A percentile compares a stretch with the other conserved stretches of the same genome.
These are phyloP conservation scores for Nineta flava DNA, from an alignment of 2,888 invertebrate genomes.

Conservation along the genomic window DNA sequence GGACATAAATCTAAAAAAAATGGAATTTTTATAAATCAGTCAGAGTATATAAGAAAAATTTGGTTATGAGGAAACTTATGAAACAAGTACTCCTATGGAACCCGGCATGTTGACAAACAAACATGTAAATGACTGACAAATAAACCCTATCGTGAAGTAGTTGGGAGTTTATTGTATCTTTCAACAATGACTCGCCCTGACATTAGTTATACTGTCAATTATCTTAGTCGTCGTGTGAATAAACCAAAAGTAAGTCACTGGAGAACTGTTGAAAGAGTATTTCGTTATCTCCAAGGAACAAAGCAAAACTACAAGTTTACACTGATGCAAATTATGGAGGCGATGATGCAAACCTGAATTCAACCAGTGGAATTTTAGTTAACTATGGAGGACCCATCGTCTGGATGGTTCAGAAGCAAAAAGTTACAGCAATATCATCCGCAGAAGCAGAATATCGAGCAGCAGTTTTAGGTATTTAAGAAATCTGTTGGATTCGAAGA, in stretches of 20 bases:
- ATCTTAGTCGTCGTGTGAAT: conserved; percentile 13
- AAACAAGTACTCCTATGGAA: conserved; percentile 13
- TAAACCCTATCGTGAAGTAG: too few species aligned
- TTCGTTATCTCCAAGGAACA: conserved; percentile 13
- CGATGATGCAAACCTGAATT: conserved; percentile 11
- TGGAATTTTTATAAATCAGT: too few species aligned
- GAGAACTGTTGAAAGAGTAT: conserved; percentile 13
- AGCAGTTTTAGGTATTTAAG: conserved; percentile 10
- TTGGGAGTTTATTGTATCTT: conserved; percentile 14
- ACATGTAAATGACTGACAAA: too few species aligned
- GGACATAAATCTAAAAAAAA: too few species aligned
- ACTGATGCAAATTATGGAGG: conserved; percentile 14
- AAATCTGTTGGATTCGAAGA: conserved; percentile 12
- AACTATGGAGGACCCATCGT: conserved; percentile 16
- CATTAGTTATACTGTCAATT: conserved; percentile 17
- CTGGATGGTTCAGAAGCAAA: conserved; percentile 15
- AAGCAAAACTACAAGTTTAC: conserved; percentile 10
- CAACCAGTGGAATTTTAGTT: conserved; percentile 17
- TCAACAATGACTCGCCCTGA: conserved; percentile 18
- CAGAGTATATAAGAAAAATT: conserved; percentile 11
- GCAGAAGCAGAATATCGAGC: conserved; percentile 15
- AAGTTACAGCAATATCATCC: conserved; percentile 9
- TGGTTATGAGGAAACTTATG: conserved; percentile 10
- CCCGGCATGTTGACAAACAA: conserved; percentile 9
- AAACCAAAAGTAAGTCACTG: conserved; percentile 13